Conservation (phyloP, 2,113 vertebrate genomes). For the Pao palembangensis region DNA sequence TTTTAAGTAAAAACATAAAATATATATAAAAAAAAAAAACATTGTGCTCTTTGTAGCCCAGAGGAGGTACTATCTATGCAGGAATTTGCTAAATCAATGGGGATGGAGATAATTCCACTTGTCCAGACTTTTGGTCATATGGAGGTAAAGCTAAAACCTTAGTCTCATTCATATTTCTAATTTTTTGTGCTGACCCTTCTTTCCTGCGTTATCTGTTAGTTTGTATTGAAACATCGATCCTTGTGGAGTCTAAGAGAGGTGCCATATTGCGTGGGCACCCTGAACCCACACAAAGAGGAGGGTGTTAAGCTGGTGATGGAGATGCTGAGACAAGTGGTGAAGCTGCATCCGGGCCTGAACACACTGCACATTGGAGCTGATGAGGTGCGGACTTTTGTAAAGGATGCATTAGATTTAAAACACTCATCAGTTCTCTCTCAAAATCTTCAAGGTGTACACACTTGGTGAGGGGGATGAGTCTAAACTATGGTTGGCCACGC, state of each 20-base stretch:
- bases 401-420: no score
- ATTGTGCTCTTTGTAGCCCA: conserved; percentile 64
- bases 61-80: conserved; percentile 80
- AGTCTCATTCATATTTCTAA: background rate
- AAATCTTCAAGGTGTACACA: conserved; percentile 82
- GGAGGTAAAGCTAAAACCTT: conserved; percentile 79
- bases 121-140: conserved; percentile 96
- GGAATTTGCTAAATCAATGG: conserved; percentile 69
- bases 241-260: conserved; percentile 84
- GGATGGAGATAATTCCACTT: conserved; percentile 87
- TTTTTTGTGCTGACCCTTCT: no score
- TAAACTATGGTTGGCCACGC: conserved; percentile 77
- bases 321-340: conserved; percentile 89
- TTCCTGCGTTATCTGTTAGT: conserved; percentile 69
- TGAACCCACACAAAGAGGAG: conserved; percentile 85
- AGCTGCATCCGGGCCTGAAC: conserved; percentile 73
- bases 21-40: no score
- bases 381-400: conserved; percentile 70
- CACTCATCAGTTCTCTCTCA: background rate
- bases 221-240: conserved; percentile 86
- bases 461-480: conserved; percentile 89
- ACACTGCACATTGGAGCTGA: conserved; percentile 91
- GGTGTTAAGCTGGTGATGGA: conserved; percentile 75
- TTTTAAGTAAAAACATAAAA: no score
- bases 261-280: conserved; percentile 80